Conservation (phyloP, 2,888 invertebrate species). For the Pogonocherus hispidulus region DNA sequence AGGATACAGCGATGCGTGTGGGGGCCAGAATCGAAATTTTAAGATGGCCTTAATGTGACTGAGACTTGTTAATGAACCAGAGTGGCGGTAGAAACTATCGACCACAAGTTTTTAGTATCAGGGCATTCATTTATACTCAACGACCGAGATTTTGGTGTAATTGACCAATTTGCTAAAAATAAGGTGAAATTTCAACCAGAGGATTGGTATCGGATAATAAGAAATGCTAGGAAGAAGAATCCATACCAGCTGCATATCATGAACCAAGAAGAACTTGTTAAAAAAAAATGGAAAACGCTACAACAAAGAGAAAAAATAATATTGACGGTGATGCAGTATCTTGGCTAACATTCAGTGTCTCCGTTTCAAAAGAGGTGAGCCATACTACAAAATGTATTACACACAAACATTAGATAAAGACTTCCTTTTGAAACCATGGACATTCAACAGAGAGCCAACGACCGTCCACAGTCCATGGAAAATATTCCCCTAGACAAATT, state of each 20-base stretch:
- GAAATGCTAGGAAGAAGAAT: slow-evolving; percentile 40
- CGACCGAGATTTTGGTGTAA: slow-evolving; percentile 46
- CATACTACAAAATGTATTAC: no score
- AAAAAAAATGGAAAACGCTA: neutral
- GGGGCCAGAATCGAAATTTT: slow-evolving; percentile 55
- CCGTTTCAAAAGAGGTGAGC: no score
- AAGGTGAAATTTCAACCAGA: slow-evolving; percentile 45
- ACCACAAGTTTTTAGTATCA: slow-evolving; percentile 52
- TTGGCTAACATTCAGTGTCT: no score
- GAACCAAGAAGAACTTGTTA: neutral
- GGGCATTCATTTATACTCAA: slow-evolving; percentile 53
- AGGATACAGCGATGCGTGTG: slow-evolving; percentile 43
- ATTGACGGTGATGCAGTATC: no score
- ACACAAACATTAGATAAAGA: no score
- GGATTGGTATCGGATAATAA: slow-evolving; percentile 48
- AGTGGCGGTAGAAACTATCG: slow-evolving; percentile 44
- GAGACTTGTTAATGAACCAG: slow-evolving; percentile 43
- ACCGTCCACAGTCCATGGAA: no score
- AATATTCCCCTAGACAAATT: no score
- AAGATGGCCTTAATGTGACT: slow-evolving; percentile 50
- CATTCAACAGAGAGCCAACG: no score
- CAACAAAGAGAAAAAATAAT: neutral
- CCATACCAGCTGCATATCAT: neutral
- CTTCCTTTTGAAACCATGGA: no score
- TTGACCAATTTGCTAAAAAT: slow-evolving; percentile 41